These are phyloP conservation scores for Calonectris borealis DNA, from an alignment of 2,113 vertebrate genomes.

Conservation along the genomic window DNA sequence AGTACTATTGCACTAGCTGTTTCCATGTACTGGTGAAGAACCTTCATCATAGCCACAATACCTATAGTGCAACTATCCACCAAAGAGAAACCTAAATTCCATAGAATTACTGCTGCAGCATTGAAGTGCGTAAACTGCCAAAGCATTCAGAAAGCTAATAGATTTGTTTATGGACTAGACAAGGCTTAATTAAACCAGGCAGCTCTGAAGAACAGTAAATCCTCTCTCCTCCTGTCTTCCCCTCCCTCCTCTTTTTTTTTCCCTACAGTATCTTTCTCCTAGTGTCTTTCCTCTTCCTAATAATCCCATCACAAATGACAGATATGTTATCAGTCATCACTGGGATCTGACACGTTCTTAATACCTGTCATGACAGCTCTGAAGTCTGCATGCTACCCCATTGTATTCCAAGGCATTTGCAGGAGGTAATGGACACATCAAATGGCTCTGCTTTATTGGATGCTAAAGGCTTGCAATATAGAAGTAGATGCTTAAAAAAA, in stretches of 20 bases:
- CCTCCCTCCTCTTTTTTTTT: not conserved
- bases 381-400: constrained; percentile 38
- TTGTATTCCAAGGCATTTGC: constrained; percentile 53
- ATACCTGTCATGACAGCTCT: constrained; percentile 63
- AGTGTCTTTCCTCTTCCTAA: constrained; percentile 38
- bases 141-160: constrained; percentile 47
- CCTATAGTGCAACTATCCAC: not conserved
- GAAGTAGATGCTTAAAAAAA: not conserved
- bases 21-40: not conserved
- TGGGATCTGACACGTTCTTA: constrained; percentile 60
- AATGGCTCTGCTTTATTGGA: constrained; percentile 20
- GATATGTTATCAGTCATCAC: constrained; percentile 67
- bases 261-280: constrained; percentile 47
- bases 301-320: constrained; percentile 66
- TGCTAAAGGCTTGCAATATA: constrained; percentile 10
- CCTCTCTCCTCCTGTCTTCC: not conserved
- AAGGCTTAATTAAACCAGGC: constrained; percentile 57
- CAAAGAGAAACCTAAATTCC: not conserved
- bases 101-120: not conserved
- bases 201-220: constrained; percentile 44
- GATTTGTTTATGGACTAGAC: constrained; percentile 58
- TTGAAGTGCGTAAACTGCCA: not conserved
- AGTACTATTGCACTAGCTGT: not conserved
- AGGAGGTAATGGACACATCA: constrained; percentile 53
- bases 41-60: not conserved